Conservation (phyloP, 2,888 invertebrate genomes). For the Smittia aterrima region DNA sequence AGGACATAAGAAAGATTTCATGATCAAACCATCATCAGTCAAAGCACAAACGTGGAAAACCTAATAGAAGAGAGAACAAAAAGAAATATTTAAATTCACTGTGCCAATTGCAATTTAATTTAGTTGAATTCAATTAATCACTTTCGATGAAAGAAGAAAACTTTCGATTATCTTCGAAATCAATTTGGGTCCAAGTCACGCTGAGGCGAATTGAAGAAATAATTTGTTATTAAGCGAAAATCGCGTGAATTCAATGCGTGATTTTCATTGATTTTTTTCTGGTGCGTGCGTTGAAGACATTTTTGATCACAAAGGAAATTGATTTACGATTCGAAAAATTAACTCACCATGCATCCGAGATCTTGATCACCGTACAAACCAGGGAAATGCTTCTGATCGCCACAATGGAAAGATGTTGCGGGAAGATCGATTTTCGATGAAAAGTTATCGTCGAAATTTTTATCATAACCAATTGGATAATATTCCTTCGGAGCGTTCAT, state of each 20-base stretch:
- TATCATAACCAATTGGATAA: constrained; percentile 83
- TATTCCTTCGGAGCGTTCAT: constrained; percentile 90
- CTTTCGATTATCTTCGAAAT: neutral
- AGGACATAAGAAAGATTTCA: constrained; percentile 88
- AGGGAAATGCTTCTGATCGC: constrained; percentile 86
- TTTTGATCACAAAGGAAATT: too few relatives aligned
- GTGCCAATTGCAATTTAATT: neutral
- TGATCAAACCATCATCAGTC: constrained; percentile 83
- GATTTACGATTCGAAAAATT: too few relatives aligned
- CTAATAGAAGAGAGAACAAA: constrained; percentile 54
- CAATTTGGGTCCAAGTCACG: neutral
- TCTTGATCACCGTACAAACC: constrained; percentile 85
- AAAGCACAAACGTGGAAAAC: constrained; percentile 89
- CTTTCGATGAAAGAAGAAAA: neutral
- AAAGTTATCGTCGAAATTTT: constrained; percentile 86
- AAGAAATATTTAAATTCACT: constrained; percentile 44
- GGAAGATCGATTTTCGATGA: constrained; percentile 80
- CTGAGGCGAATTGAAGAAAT: neutral
- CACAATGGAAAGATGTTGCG: constrained; percentile 79
- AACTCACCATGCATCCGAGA: constrained; percentile 79
- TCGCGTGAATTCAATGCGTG: too few relatives aligned
- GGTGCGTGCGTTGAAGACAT: too few relatives aligned
- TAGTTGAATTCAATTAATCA: neutral
- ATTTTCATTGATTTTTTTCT: too few relatives aligned
- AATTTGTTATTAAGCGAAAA: neutral